Base-by-base conservation (phyloP, 1,140 invertebrate genomes). In the Chelonus insularis region DNA sequence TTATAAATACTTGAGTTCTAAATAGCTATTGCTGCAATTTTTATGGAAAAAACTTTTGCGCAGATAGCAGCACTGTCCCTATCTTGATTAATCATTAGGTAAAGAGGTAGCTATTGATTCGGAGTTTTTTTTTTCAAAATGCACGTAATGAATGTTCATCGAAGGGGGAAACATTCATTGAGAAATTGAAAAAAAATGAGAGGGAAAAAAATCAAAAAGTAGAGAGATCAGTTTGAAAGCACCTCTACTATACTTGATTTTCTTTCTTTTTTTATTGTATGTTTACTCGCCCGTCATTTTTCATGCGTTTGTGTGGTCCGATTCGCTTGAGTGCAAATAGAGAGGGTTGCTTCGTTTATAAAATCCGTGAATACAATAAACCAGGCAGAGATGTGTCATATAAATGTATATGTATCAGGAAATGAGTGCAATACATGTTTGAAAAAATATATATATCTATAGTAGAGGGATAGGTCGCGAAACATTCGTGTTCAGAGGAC, bases 391-490 rank as follows among this genome's bases (percentile, higher is more conserved):
- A n/a, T n/a, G n/a, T n/a, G n/a, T n/a, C n/a, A 55, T 37, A 51
- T 37, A 41, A 25, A 23, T 29, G 39, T 12, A 37, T 21, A 21
- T 32, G 18, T 32, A 32, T n/a, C n/a, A n/a, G n/a, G n/a, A n/a
- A n/a, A n/a, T n/a, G n/a, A n/a, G n/a, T n/a, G n/a, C n/a, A n/a
- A n/a, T n/a, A n/a, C n/a, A n/a, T n/a, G n/a, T n/a, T n/a, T n/a
- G n/a, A n/a, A n/a, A n/a, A n/a, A n/a, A 56, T 25, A 52, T 29
- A 45, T 32, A 29, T 20, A 52, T 37, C 25, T 25, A 16, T 36
- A 23, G 47, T 52, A 71, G 68, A 71, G 68, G 69, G 71, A 75
- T 76, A 76, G 73, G 74, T 72, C 73, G 69, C 58, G 66, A 63
- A 56, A 48, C 51, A 45, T 63, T 68, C 65, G 64, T 67, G 66